phyloP scores from a whole-genome alignment of 2,113 vertebrate genomes.

The Pterocles orientalis region DNA sequence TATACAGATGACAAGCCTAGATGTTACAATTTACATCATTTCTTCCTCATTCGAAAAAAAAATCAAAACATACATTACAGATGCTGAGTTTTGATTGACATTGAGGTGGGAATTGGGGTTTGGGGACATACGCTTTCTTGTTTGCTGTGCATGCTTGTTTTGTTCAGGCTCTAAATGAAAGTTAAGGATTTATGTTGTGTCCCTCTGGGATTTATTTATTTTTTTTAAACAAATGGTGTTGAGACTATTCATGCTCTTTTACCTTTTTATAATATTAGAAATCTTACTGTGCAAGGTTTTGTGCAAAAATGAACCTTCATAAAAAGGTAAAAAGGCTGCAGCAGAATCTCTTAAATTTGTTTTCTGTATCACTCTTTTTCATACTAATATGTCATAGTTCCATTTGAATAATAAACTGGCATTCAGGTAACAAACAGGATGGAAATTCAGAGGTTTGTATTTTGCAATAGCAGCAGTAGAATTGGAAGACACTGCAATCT shows the following conservation, averaged over 20 bases:
- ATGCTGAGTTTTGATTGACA: conserved; percentile 27
- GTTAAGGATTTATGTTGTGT: background rate
- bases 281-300: background rate
- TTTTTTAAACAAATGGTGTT: background rate
- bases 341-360: background rate
- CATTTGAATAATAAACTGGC: conserved; percentile 15
- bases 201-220: background rate
- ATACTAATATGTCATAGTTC: background rate
- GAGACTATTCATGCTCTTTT: background rate
- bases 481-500: conserved; percentile 3
- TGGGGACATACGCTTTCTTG: background rate
- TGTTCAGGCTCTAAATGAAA: background rate
- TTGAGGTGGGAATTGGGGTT: background rate
- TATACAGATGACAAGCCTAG: conserved; percentile 43
- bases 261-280: background rate
- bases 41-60: conserved; percentile 25
- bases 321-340: background rate
- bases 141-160: background rate
- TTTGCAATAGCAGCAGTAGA: conserved; percentile 3
- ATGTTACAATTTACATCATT: conserved; percentile 33
- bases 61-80: conserved; percentile 27
- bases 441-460: background rate
- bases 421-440: background rate
- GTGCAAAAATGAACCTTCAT: background rate
- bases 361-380: background rate